Evolutionary conservation across 2,113 vertebrate genomes (phyloP).

Genomic region (Damaliscus lunatus): DNA sequence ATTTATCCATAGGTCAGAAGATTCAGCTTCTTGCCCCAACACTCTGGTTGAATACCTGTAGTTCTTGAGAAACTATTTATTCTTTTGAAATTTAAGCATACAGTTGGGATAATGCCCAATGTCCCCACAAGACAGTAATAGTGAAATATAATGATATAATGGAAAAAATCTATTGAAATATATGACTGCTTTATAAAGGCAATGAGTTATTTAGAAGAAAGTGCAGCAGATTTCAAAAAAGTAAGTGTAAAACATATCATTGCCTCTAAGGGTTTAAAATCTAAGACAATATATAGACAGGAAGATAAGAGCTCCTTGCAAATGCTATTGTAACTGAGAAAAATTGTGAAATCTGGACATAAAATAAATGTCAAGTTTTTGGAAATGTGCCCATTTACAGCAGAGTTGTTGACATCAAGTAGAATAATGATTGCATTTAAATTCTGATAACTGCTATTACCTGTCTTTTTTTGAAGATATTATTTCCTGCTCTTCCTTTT

Average conservation of each 20-base stretch:
- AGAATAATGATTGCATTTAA: constrained; percentile 35
- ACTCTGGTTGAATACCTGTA: background rate
- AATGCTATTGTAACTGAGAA: background rate
- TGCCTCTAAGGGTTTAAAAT: constrained; percentile 35
- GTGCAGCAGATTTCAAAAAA: constrained; percentile 17
- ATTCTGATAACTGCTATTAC: constrained; percentile 18
- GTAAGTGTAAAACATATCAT: constrained; percentile 12
- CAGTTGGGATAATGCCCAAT: background rate
- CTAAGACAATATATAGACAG: background rate
- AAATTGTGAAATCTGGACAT: background rate
- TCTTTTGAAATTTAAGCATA: background rate
- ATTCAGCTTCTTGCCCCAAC: background rate
- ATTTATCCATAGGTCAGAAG: background rate
- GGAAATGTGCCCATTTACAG: background rate
- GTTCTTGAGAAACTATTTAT: background rate
- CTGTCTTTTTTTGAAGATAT: background rate
- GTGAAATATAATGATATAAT: background rate
- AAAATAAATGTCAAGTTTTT: background rate
- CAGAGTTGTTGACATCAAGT: background rate
- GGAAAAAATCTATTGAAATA: background rate
- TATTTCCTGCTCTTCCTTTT: background rate
- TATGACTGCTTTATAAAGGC: constrained; percentile 17
- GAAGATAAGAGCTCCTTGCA: background rate
- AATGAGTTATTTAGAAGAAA: constrained; percentile 22
- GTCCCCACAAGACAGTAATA: background rate